phyloP scores from a whole-genome alignment of 1,140 invertebrate genomes.

The Sitodiplosis mosellana region DNA sequence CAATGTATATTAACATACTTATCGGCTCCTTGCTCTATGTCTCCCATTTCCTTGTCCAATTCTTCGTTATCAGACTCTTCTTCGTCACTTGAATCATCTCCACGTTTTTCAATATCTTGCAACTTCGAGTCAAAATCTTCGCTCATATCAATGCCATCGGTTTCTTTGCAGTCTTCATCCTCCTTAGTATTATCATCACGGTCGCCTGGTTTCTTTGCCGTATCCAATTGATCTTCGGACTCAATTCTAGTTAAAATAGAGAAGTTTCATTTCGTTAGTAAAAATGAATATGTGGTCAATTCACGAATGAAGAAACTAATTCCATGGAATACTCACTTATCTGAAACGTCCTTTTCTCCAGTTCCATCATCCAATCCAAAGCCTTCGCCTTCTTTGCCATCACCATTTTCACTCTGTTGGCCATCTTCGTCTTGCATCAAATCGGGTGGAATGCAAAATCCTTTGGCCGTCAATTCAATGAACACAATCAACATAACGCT shows the following conservation, averaged over 20 bases:
- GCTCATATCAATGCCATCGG: constrained; percentile 48
- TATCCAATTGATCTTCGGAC: constrained; percentile 78
- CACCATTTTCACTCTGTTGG: constrained; percentile 36
- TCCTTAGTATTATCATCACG: constrained; percentile 27
- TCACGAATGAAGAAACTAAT: not conserved
- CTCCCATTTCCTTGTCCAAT: constrained; percentile 90
- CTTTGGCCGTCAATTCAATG: constrained; percentile 49
- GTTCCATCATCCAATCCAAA: constrained; percentile 84
- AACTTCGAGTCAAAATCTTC: constrained; percentile 43
- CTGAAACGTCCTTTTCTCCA: constrained; percentile 87
- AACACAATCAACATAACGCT: constrained; percentile 72
- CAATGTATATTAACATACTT: constrained; percentile 34
- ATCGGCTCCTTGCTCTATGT: constrained; percentile 65
- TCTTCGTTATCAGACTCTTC: constrained; percentile 48
- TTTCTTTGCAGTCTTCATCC: constrained; percentile 69
- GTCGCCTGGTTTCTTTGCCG: constrained; percentile 54
- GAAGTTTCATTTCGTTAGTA: not conserved
- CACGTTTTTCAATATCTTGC: constrained; percentile 52
- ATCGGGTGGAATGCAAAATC: constrained; percentile 85
- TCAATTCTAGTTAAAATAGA: constrained; percentile 11
- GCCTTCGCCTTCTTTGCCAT: constrained; percentile 40
- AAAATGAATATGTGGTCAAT: not conserved
- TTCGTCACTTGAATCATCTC: constrained; percentile 39
- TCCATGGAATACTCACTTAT: constrained; percentile 33
- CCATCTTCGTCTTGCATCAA: constrained; percentile 44